Conservation (phyloP, 2,888 invertebrate genomes). For the Ctena decussata region DNA sequence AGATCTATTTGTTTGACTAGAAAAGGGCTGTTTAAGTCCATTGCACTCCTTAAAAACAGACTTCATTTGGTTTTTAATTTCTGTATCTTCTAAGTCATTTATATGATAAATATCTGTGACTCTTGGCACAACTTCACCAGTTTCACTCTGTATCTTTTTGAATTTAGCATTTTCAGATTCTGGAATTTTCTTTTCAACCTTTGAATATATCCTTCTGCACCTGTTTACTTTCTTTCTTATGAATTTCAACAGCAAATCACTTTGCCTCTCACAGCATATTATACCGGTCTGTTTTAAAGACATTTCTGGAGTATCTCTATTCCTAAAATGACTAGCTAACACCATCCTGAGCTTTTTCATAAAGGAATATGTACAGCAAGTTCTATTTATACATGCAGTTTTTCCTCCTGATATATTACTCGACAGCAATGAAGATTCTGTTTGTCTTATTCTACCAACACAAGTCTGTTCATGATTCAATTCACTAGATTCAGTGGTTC, state of each 20-base stretch:
- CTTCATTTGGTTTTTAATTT: too few species aligned
- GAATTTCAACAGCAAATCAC: background rate
- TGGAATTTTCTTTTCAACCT: too few species aligned
- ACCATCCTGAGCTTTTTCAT: background rate
- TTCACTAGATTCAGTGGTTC: too few species aligned
- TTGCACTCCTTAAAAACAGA: too few species aligned
- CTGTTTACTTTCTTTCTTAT: background rate
- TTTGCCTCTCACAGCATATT: background rate
- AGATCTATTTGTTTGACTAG: too few species aligned
- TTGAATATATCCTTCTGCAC: background rate
- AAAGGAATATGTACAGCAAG: background rate
- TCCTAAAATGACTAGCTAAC: background rate
- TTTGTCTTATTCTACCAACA: background rate
- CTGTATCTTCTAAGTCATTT: too few species aligned
- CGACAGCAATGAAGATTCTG: background rate
- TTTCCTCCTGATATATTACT: background rate
- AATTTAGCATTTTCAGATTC: too few species aligned
- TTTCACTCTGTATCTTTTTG: too few species aligned
- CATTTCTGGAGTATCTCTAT: background rate
- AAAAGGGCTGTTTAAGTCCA: too few species aligned
- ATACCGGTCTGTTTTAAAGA: background rate
- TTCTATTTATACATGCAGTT: background rate
- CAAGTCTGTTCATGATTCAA: too few species aligned
- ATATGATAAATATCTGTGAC: too few species aligned
- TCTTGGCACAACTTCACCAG: too few species aligned